Evolutionary conservation across 2,888 invertebrate species (phyloP).

Genomic region (Oscheius sp.): DNA sequence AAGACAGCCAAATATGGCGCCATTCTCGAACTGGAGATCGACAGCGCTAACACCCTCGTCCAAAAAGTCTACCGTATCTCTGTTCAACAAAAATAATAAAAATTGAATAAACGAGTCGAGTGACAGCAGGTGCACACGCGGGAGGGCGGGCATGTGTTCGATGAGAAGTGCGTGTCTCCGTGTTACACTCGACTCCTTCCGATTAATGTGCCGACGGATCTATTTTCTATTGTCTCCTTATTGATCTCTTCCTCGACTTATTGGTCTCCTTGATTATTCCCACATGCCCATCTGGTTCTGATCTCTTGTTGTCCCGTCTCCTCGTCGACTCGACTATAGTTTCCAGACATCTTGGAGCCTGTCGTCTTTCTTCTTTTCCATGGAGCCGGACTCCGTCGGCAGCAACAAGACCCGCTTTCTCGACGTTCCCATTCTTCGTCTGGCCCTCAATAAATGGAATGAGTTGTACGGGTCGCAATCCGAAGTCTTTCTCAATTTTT

Average conservation of each 20-base stretch:
- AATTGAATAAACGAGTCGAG: not conserved
- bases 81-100: not conserved
- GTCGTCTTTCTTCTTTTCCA: not conserved
- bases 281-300: conserved; percentile 4
- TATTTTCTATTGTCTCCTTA: conserved; percentile 22
- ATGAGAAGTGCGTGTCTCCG: conserved; percentile 4
- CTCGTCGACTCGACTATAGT: not conserved
- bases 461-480: conserved; percentile 28
- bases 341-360: not conserved
- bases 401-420: conserved; percentile 30
- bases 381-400: conserved; percentile 26
- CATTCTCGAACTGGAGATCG: not conserved
- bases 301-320: not conserved
- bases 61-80: conserved; percentile 1
- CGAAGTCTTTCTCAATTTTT: conserved; percentile 30
- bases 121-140: no score
- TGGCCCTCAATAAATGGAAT: conserved; percentile 27
- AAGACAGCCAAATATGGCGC: not conserved
- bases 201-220: conserved; percentile 26
- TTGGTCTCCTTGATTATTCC: not conserved
- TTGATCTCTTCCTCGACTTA: conserved; percentile 11
- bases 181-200: conserved; percentile 14
- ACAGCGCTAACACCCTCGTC: not conserved
- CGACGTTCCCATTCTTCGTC: conserved; percentile 18
- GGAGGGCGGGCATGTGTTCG: not conserved